Evolutionary conservation across 1,140 invertebrate species (phyloP), one percentile per base, ranked within the genome.

Genomic region (Leptopilina boulardi): DNA sequence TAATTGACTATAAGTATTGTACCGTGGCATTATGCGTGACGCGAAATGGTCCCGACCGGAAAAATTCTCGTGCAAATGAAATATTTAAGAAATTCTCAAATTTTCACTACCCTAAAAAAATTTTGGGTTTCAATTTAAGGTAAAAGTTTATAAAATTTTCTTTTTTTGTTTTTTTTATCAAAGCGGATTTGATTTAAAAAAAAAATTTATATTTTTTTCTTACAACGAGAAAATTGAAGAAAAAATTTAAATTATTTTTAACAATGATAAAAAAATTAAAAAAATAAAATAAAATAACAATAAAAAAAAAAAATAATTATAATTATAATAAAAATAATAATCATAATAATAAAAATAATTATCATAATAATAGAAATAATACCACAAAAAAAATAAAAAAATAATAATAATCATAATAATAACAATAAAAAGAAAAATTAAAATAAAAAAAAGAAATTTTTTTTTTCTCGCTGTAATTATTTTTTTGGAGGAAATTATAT

Each of bases 1-100:
- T 88, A 89, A 88, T 88, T 89, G 85, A 87, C 87, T 88, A 87
- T 85, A 84, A 86, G 83, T 87, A 87, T 88, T 88, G 85, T 88
- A 86, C 86, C 85, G 84, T 87, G 84, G 83, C 81, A 84, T 34
- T 6, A 34, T 81, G 84, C 81, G 82, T 85, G 86, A 88, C 85
- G 85, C 85, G 82, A 87, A 86, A 78, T 89, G 87, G 86, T 88
- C 87, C 87, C 85, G 85, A 87, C 83, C 84, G 79, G 83, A 87
- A 83, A 85, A 85, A 84, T n/a, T n/a, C 80, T 83, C 81, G 80
- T 83, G 82, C 80, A 75, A 86, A 78, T n/a, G 78, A 83, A 80
- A 81, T 44, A 76, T 79, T 44, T n/a, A n/a, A n/a, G 23, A 44
- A 70, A 78, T 74, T 21, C 19, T 78, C 30, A 34, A 74, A n/a